Evolutionary conservation across 1,140 invertebrate genomes (phyloP).

Genomic region (Panagrolaimus sp.): DNA sequence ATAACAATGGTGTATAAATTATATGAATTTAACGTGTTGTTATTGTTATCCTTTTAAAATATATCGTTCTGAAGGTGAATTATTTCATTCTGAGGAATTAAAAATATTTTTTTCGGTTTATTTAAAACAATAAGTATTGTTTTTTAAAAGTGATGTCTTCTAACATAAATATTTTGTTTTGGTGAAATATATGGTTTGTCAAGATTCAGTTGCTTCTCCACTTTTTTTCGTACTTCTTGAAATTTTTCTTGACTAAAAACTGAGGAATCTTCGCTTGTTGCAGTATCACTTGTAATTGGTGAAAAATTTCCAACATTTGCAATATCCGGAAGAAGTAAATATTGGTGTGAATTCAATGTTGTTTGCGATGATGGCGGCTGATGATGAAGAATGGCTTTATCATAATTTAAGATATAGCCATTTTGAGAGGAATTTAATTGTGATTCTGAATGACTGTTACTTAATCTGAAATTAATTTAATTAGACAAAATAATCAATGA

Average conservation of each 20-base stretch:
- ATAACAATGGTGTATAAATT: too few species aligned
- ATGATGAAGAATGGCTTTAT: not conserved
- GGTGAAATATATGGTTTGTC: not conserved
- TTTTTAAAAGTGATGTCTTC: too few species aligned
- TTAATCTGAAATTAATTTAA: not conserved
- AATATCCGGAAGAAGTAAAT: not conserved
- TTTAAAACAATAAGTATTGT: too few species aligned
- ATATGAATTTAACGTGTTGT: too few species aligned
- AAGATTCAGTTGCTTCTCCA: not conserved
- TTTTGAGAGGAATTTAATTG: not conserved
- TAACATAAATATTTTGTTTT: not conserved
- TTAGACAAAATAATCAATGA: not conserved
- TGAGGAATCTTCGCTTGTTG: not conserved
- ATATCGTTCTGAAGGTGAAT: too few species aligned
- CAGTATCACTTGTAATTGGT: not conserved
- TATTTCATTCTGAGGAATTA: too few species aligned
- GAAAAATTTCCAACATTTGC: not conserved
- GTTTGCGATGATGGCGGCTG: not conserved
- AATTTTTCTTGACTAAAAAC: not conserved
- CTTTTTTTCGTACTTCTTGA: slow-evolving; percentile 10
- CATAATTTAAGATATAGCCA: not conserved
- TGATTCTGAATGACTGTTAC: not conserved
- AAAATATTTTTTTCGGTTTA: too few species aligned
- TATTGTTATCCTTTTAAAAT: too few species aligned
- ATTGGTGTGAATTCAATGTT: too few species aligned